Evolutionary conservation across 2,888 invertebrate species (phyloP), one percentile per base, ranked within the genome.

Genomic region (Eupithecia dodoneata): DNA sequence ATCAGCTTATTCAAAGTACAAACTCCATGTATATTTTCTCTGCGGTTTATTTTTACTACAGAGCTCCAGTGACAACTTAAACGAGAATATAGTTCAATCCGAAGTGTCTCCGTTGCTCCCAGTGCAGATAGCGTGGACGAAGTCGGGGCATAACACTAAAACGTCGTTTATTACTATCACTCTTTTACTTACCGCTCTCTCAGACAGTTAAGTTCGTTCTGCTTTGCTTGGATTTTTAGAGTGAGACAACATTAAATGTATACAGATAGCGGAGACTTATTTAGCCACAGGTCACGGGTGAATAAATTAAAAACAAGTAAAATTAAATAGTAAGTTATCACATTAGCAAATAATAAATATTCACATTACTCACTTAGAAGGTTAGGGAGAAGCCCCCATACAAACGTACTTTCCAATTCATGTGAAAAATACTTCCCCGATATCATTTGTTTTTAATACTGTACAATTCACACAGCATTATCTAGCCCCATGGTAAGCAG

Each of bases 111-210:
- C 9, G 41, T 59, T 10, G 70, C 63, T 13, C 13, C 52, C 45
- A 72, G 73, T 73, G 73, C 45, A 77, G 79, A 78, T 75, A 74
- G 72, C 74, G 72, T 74, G 63, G 72, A 75, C 80, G 78, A 79
- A 80, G 79, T 77, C 76, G 75, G 71, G 75, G 76, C 72, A 74
- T 79, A 75, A 77, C 71, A 79, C 81, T 80, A 79, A 82, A 82
- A 75, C 74, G 72, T 76, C 80, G 77, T 80, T 83, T 83, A 81
- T 80, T 81, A 77, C 74, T 79, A 80, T 81, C 82, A 80, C 79
- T 81, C 81, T 79, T 82, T 81, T 80, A 83, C 81, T 81, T 79
- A 81, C 78, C 77, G 73, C 76, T 79, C 71, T 75, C 81, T 80
- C 65, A 74, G 77, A 79, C 77, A 76, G 79, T 77, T 77, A 81